Conservation (phyloP, 2,797 vertebrate genomes). For the Trichosurus vulpecula region DNA sequence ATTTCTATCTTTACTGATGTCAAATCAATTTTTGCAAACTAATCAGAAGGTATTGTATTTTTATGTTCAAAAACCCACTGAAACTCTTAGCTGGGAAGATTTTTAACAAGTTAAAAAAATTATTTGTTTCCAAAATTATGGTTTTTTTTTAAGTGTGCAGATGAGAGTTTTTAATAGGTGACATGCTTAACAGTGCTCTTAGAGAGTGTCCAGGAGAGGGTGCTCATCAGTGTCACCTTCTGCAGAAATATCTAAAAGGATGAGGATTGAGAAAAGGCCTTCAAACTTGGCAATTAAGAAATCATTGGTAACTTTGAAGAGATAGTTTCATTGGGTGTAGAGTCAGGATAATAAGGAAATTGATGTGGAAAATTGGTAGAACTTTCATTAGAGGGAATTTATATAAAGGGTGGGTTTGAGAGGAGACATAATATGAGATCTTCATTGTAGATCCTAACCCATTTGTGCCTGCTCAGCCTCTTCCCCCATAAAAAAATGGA, state of each 20-base stretch:
- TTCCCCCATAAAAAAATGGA: background rate
- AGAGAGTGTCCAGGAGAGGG: background rate
- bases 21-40: background rate
- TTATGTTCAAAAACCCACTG: background rate
- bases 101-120: background rate
- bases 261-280: background rate
- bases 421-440: background rate
- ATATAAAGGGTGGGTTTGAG: background rate
- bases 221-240: background rate
- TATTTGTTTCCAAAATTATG: background rate
- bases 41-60: background rate
- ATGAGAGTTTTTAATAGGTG: background rate
- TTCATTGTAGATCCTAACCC: background rate
- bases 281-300: background rate
- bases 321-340: background rate
- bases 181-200: background rate
- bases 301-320: background rate
- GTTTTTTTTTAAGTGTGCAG: too few relatives aligned
- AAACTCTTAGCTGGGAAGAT: background rate
- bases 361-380: background rate
- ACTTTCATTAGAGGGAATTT: background rate
- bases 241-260: background rate
- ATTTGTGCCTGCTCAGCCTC: background rate
- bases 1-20: background rate
- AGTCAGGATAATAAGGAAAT: background rate